These are phyloP conservation scores for Aphyosemion australe DNA, from an alignment of 2,113 vertebrate genomes.

Conservation along the genomic window DNA sequence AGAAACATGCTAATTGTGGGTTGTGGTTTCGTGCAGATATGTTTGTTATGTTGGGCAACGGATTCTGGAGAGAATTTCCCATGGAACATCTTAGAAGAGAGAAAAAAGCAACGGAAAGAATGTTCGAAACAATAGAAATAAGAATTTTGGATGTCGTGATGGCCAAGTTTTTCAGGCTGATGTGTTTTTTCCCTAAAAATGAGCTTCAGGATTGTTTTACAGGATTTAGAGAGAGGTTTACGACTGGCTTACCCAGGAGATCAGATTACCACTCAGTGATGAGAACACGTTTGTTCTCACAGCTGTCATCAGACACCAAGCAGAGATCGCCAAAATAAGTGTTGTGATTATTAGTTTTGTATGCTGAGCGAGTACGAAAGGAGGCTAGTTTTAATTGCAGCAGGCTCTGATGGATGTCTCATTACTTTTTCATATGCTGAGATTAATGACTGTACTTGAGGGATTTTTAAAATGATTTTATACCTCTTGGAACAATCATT, in stretches of 20 bases:
- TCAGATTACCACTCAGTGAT: slow-evolving; percentile 59
- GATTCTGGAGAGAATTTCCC: slow-evolving; percentile 6
- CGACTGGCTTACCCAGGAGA: slow-evolving; percentile 39
- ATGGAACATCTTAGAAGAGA: background rate
- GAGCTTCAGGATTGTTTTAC: slow-evolving; percentile 18
- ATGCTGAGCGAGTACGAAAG: slow-evolving; percentile 18
- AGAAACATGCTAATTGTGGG: background rate
- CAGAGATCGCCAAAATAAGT: slow-evolving; percentile 56
- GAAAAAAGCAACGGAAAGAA: background rate
- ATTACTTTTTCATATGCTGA: slow-evolving; percentile 19
- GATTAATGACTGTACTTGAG: slow-evolving; percentile 5
- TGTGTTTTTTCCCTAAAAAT: slow-evolving; percentile 22
- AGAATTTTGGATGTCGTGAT: background rate
- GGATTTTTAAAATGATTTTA: slow-evolving; percentile 5
- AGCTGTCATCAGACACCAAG: slow-evolving; percentile 42
- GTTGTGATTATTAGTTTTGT: slow-evolving; percentile 47
- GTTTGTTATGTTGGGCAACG: background rate
- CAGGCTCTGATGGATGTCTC: slow-evolving; percentile 10
- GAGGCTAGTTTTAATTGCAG: slow-evolving; percentile 26
- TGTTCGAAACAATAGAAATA: background rate
- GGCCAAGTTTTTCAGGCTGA: slow-evolving; percentile 11
- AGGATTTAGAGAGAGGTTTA: slow-evolving; percentile 43
- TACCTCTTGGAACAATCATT: background rate
- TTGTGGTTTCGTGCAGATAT: slow-evolving; percentile 19
- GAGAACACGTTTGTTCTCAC: slow-evolving; percentile 57